These are phyloP conservation scores for Blastomussa wellsi DNA, from an alignment of 92 coral and sea anemone species.

Conservation along the genomic window DNA sequence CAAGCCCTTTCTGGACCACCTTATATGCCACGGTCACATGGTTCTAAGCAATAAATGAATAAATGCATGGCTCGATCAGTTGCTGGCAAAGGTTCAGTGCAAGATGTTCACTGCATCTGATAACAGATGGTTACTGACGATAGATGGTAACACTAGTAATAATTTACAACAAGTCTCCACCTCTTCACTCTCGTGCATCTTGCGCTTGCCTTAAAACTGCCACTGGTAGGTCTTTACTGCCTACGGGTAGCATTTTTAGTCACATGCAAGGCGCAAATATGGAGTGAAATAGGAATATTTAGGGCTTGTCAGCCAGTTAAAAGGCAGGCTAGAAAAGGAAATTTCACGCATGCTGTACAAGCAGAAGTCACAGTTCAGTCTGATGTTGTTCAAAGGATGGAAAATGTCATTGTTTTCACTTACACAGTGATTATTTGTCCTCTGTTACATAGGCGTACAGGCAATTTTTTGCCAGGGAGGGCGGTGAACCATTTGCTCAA, in stretches of 20 bases:
- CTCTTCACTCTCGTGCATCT: conserved; percentile 44
- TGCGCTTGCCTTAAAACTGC: conserved; percentile 51
- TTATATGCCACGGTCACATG: too few species aligned
- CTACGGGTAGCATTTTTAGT: conserved; percentile 44
- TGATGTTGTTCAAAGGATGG: not conserved
- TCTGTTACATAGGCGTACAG: too few species aligned
- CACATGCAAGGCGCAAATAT: conserved; percentile 54
- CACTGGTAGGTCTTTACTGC: conserved; percentile 42
- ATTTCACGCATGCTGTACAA: not conserved
- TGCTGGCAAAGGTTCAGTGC: not conserved
- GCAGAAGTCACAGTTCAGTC: not conserved
- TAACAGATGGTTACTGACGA: not conserved
- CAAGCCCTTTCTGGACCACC: too few species aligned
- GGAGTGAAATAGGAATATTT: conserved; percentile 22
- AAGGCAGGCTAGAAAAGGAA: not conserved
- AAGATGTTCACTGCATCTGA: not conserved
- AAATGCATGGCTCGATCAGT: not conserved
- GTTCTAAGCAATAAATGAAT: not conserved
- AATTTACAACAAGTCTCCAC: not conserved
- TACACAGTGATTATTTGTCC: too few species aligned
- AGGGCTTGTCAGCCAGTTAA: not conserved
- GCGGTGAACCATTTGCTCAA: too few species aligned
- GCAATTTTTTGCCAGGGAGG: too few species aligned
- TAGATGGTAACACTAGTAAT: not conserved
- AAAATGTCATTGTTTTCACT: not conserved